Base-by-base conservation (phyloP, 2,113 vertebrate species). In the Columba janthina region DNA sequence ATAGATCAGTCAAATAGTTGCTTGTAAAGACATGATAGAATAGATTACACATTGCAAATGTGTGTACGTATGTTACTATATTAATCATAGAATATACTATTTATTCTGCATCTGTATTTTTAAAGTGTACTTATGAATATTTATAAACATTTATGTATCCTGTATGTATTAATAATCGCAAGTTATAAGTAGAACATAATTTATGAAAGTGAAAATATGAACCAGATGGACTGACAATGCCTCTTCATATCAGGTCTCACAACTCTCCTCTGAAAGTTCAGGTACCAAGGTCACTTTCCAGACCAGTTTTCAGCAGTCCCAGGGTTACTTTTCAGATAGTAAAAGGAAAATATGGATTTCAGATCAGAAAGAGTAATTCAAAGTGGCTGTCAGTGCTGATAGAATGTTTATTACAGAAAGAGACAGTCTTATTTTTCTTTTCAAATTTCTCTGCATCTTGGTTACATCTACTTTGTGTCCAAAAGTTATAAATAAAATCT, bases 311-410 rank as follows among this genome's bases (percentile, higher is more conserved):
- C 40, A 69, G 16, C 21, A 60, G 16, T 14, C 9, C 46, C 56
- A 70, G 11, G 15, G 8, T 67, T 77, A n/a, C 21, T 81, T 88
- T 80, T 80, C 25, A 67, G 66, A 38, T 8, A 69, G 40, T 40
- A 75, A 57, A 57, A 91, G 15, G 9, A 65, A 82, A 78, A 69
- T 21, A 53, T 1, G 3, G 11, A 71, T 58, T 79, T 83, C 60
- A 60, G 17, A 57, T 66, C 16, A 70, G 14, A 66, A 89, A 42
- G 15, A 15, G 6, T 56, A 58, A 8, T 70, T 95, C 14, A 19
- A 54, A 36, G 9, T 40, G 16, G 4, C 13, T 70, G 17, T 44
- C 1, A 0, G 19, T 56, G 36, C 17, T 18, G 4, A 20, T 65
- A 56, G 2, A 70, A 31, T 8, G 4, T 26, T 58, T 17, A 31